phyloP scores from a whole-genome alignment of 1,140 invertebrate species.

The Drosophila novamexicana region DNA sequence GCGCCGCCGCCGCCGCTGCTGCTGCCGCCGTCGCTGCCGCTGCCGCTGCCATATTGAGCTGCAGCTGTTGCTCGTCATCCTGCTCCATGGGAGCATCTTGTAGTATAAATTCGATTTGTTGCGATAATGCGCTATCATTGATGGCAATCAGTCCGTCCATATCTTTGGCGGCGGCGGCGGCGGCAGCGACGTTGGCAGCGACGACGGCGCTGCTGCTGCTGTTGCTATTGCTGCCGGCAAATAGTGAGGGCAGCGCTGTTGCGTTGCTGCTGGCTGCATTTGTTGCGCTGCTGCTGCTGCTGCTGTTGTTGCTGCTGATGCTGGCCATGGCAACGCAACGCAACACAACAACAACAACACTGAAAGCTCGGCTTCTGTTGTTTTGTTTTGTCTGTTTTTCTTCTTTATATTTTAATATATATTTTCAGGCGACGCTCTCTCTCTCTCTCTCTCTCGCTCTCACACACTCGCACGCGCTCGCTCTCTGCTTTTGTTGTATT shows the following conservation, averaged over 20 bases:
- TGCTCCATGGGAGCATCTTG: conserved; percentile 84
- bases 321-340: conserved; percentile 43
- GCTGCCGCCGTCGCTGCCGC: conserved; percentile 20
- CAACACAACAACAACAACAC: conserved; percentile 13
- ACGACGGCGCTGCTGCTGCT: conserved; percentile 26
- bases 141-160: conserved; percentile 82
- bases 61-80: conserved; percentile 66
- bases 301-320: conserved; percentile 12
- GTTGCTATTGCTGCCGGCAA: conserved; percentile 29
- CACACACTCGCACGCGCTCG: not conserved
- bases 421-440: not conserved
- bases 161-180: conserved; percentile 66
- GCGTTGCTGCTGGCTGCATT: conserved; percentile 30
- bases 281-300: conserved; percentile 18
- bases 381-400: not conserved
- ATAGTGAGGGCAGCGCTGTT: conserved; percentile 66
- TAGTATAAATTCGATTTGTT: conserved; percentile 84
- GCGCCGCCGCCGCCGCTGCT: conserved; percentile 28
- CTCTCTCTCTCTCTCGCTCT: not conserved
- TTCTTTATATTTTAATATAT: not conserved
- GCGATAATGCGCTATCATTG: conserved; percentile 83
- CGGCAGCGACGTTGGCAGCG: conserved; percentile 34
- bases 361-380: conserved; percentile 17
- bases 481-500: conserved; percentile 11
- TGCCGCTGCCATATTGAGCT: conserved; percentile 41